A percentile compares a stretch with the other conserved stretches of the same genome.
phyloP scores from a whole-genome alignment of 2,797 vertebrate genomes.

The Parauchenoglanis punctatus region DNA sequence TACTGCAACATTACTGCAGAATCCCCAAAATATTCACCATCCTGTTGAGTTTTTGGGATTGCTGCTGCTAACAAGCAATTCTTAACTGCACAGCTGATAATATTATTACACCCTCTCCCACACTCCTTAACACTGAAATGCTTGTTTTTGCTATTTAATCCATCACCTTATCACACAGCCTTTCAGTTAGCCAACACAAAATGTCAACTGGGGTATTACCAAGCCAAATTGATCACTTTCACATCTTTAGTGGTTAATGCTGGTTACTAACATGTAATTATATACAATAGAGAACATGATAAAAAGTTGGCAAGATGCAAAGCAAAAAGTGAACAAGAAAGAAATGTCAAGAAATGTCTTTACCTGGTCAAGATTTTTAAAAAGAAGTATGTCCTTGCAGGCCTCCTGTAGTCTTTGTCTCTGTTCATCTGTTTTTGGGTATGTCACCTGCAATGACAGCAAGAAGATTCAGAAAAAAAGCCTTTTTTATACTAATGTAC shows the following conservation, averaged over 20 bases:
- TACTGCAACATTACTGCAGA: not conserved
- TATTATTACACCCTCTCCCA: not conserved
- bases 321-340: not conserved
- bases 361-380: conserved; percentile 96
- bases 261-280: not conserved
- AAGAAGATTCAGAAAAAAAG: conserved; percentile 3
- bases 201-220: not conserved
- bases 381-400: conserved; percentile 96
- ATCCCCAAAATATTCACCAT: not conserved
- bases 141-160: not conserved
- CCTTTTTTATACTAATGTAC: not conserved
- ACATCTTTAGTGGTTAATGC: not conserved
- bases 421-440: conserved; percentile 98
- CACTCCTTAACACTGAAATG: not conserved
- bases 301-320: not conserved
- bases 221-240: not conserved
- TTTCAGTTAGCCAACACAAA: not conserved
- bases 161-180: not conserved
- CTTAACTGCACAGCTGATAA: not conserved
- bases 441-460: conserved; percentile 82
- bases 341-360: conserved; percentile 56
- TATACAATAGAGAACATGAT: not conserved
- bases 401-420: conserved; percentile 96
- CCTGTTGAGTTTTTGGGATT: not conserved
- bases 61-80: not conserved